Conservation (phyloP, 2,888 invertebrate species). For the Polydrusus cervinus region DNA sequence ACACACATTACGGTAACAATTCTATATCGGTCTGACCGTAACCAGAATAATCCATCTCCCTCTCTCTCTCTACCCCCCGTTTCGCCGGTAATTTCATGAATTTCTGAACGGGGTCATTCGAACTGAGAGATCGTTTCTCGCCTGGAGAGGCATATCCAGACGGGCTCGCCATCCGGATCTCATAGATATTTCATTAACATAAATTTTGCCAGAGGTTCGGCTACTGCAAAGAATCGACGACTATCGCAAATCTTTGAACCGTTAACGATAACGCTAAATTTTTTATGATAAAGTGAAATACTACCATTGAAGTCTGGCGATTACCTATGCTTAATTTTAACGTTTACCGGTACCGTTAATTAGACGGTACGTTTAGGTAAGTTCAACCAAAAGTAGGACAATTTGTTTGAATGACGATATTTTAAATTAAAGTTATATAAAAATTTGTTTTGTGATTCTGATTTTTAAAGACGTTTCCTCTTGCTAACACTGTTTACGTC, state of each 20-base stretch:
- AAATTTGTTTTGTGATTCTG: too few species aligned
- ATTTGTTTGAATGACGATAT: too few species aligned
- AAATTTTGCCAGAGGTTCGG: conserved; percentile 41
- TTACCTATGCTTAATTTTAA: too few species aligned
- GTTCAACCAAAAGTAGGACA: too few species aligned
- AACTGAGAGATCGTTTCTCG: conserved; percentile 42
- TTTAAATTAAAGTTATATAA: too few species aligned
- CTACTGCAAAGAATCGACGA: conserved; percentile 20
- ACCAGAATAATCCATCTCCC: conserved; percentile 29
- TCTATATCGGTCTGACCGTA: conserved; percentile 8
- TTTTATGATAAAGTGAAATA: too few species aligned
- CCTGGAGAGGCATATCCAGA: conserved; percentile 29
- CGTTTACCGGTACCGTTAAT: too few species aligned
- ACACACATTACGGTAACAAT: too few species aligned
- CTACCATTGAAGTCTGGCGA: too few species aligned
- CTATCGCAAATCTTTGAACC: background rate
- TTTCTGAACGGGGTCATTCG: conserved; percentile 46
- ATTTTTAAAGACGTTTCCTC: too few species aligned
- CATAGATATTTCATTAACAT: conserved; percentile 48
- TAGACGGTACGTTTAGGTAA: too few species aligned
- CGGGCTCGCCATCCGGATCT: conserved; percentile 22
- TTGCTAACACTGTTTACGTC: too few species aligned
- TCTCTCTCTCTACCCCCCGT: background rate
- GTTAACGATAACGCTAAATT: conserved; percentile 13
- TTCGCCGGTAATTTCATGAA: conserved; percentile 45